Base-by-base conservation (phyloP, 2,888 invertebrate species). In the Graphium colonna region DNA sequence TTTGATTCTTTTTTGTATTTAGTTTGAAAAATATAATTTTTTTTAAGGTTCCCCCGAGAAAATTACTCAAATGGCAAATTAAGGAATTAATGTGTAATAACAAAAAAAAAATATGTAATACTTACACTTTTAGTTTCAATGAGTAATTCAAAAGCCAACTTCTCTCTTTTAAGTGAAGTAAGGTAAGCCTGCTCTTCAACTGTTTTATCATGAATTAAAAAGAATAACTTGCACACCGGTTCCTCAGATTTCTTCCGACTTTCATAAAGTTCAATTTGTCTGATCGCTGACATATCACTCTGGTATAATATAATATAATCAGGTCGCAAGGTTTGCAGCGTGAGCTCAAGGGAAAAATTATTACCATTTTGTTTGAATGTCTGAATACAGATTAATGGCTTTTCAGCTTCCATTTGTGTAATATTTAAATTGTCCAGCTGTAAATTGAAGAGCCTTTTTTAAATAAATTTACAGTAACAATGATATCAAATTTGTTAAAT, bases 121-220 rank as follows among this genome's bases (percentile, higher is more conserved):
- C 92, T 91, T 84, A 97, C 97, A 68, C 95, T 95, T 91, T 98
- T 99, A 21, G 97, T 95, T 73, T 94, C 93, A 64, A 99, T 98
- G 38, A 99, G 91, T 64, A 92, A 90, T 73, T 99, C 98, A 80
- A 99, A 99, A 0, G 98, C 96, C 71, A 96, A 94, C 76, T 98
- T 99, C 81, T 99, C 99, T 58, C 95, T 92, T 60, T 97, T 92
- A 52, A 99, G 85, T 0, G 95, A 92, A 0, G 98, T 97, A 31
- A 99, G 90, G 81, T 98, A 99, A 1, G 96, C 94, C 84, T 99
- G 99, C 79, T 99, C 99, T 83, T 99, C 99, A 0, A 97, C 96
- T 5, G 99, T 98, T 57, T 95, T 95, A 8, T 94, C 94, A 75
- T 98, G 97, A 61, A 98, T 92, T 45, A 99, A 77, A 69, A 98